phyloP scores from a whole-genome alignment of 2,113 vertebrate genomes.

The Hydrolagus affinis region DNA sequence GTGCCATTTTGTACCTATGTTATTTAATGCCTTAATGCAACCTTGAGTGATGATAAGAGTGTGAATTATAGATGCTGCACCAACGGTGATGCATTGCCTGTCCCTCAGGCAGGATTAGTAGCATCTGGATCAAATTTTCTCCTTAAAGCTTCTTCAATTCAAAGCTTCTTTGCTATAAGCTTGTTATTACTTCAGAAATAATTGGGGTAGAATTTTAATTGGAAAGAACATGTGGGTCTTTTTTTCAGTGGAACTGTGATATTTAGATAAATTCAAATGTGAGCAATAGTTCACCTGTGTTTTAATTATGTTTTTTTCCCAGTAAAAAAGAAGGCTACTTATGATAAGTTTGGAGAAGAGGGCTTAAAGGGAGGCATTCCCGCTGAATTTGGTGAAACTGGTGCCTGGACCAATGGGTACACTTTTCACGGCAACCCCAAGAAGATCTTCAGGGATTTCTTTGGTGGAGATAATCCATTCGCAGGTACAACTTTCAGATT shows the following conservation, averaged over 20 bases:
- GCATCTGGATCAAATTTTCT: neutral
- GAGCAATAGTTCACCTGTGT: neutral
- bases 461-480: conserved; percentile 89
- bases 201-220: neutral
- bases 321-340: conserved; percentile 79
- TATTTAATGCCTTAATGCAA: neutral
- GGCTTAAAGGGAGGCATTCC: conserved; percentile 84
- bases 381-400: conserved; percentile 51
- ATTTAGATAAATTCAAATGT: neutral
- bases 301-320: conserved; percentile 21
- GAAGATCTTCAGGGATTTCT: conserved; percentile 80
- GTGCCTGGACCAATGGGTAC: conserved; percentile 72
- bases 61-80: neutral
- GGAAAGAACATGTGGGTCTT: neutral
- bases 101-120: neutral
- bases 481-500: conserved; percentile 52
- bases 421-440: conserved; percentile 77
- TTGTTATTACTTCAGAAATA: neutral
- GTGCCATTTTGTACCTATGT: neutral
- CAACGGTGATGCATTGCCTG: neutral
- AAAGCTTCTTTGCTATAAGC: neutral
- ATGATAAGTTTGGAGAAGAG: conserved; percentile 87
- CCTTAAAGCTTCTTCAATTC: neutral
- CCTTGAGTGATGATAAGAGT: neutral
- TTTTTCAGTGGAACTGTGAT: neutral